Percentiles rank a stretch among this genome's conserved stretches.
Conservation (phyloP, 2,888 invertebrate species). For the Podabrus alpinus region DNA sequence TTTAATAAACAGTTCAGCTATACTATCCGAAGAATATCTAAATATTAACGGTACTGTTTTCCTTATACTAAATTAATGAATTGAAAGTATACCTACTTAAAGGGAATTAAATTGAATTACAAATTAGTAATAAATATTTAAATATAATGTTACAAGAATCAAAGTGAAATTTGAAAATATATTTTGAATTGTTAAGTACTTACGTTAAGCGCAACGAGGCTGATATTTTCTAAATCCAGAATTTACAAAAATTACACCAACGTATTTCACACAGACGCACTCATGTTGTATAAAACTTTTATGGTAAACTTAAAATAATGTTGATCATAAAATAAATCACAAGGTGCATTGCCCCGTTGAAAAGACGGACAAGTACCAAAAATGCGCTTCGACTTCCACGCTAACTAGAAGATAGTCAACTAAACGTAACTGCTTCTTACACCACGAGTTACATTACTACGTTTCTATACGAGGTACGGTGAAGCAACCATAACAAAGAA, state of each 20-base stretch:
- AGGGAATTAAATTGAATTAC: too few relatives aligned
- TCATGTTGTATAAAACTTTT: background rate
- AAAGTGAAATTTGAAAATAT: background rate
- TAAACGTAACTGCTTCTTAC: background rate
- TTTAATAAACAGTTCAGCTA: background rate
- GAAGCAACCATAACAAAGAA: background rate
- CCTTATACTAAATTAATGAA: background rate
- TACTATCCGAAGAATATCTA: background rate
- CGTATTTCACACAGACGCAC: background rate
- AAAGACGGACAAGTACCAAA: background rate
- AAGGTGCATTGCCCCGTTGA: background rate
- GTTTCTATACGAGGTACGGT: background rate
- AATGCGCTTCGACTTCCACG: conserved; percentile 1
- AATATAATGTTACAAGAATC: background rate
- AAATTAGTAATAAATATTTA: too few relatives aligned
- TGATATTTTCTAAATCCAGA: background rate
- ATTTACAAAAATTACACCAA: background rate
- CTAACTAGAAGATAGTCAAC: background rate
- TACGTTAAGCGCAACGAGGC: background rate
- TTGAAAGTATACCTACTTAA: background rate
- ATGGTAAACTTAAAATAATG: background rate
- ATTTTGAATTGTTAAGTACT: background rate
- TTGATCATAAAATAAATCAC: background rate
- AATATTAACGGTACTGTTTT: background rate
- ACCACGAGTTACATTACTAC: background rate